These are phyloP conservation scores for Clepsis dumicolana DNA, from an alignment of 2,888 invertebrate species.

Conservation along the genomic window DNA sequence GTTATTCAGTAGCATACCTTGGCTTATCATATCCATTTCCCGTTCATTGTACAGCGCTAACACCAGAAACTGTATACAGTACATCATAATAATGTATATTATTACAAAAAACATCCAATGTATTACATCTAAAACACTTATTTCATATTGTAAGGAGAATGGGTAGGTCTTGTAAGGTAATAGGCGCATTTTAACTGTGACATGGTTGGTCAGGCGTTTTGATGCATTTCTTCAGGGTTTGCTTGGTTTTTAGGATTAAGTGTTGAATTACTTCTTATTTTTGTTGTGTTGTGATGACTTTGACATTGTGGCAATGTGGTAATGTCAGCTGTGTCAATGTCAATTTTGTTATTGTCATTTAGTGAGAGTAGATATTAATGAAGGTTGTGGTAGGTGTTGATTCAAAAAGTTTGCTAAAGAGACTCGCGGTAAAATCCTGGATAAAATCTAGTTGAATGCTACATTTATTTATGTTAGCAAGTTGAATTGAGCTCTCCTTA, in stretches of 20 bases:
- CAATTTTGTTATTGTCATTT: neutral
- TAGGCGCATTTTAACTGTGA: conserved; percentile 52
- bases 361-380: neutral
- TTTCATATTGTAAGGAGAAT: conserved; percentile 55
- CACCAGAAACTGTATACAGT: conserved; percentile 60
- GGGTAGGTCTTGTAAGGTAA: conserved; percentile 57
- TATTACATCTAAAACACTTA: conserved; percentile 58
- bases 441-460: too few relatives aligned
- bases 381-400: neutral
- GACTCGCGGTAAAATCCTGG: neutral
- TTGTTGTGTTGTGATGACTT: conserved; percentile 1
- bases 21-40: conserved; percentile 64
- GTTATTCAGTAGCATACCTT: conserved; percentile 54
- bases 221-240: neutral
- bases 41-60: conserved; percentile 54
- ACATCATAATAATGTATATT: conserved; percentile 64
- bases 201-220: neutral
- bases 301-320: neutral
- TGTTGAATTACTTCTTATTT: neutral
- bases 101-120: conserved; percentile 58
- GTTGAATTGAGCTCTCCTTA: too few relatives aligned
- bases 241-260: neutral
- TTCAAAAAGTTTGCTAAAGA: neutral
- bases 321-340: neutral
- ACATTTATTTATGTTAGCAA: too few relatives aligned